phyloP scores from a whole-genome alignment of 2,113 vertebrate species.

The Tragelaphus scriptus region DNA sequence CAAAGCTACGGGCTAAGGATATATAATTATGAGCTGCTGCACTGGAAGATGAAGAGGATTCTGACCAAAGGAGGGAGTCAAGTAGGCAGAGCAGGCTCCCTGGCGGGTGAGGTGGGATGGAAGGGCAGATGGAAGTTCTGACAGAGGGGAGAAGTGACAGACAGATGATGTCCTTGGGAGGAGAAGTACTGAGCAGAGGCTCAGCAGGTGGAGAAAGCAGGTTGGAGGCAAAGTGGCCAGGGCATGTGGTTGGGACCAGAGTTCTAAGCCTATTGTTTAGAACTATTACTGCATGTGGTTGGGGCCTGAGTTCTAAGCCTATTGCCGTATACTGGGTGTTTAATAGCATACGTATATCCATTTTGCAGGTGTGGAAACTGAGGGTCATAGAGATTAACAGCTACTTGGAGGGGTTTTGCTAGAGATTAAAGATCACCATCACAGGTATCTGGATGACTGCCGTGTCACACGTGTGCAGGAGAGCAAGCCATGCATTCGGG shows the following conservation, averaged over 20 bases:
- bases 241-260: background rate
- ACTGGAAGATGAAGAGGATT: background rate
- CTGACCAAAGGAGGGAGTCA: background rate
- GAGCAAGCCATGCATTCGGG: background rate
- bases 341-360: background rate
- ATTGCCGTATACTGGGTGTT: background rate
- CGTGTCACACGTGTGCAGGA: rapidly evolving
- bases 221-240: background rate
- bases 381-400: background rate
- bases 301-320: background rate
- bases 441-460: background rate
- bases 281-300: background rate
- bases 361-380: background rate
- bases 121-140: background rate
- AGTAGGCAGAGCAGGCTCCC: background rate
- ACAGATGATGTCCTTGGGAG: background rate
- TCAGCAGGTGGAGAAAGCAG: background rate
- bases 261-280: no score
- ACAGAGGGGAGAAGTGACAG: background rate
- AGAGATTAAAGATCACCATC: background rate
- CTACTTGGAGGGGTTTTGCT: background rate
- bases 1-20: rapidly evolving
- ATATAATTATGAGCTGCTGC: rapidly evolving
- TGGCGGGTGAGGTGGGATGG: rapidly evolving
- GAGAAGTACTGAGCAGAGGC: background rate